phyloP scores from a whole-genome alignment of 2,797 vertebrate species.

The Fratercula arctica region DNA sequence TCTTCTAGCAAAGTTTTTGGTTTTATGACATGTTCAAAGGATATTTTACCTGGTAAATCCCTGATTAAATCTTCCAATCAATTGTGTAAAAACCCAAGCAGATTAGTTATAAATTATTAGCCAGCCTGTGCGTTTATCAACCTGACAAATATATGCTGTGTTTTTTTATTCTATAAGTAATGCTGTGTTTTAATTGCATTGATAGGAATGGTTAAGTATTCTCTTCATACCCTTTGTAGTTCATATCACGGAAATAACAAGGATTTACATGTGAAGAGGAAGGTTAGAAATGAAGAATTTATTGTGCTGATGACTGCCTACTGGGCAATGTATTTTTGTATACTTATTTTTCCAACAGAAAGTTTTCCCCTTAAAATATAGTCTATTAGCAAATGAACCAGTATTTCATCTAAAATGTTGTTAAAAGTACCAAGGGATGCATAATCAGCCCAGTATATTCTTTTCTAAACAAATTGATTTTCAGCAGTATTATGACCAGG shows the following conservation, averaged over 20 bases:
- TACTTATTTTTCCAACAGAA: background rate
- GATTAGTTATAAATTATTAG: background rate
- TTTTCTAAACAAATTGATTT: conserved; percentile 62
- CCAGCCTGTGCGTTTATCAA: background rate
- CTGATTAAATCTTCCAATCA: background rate
- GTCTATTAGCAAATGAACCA: background rate
- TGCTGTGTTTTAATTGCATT: background rate
- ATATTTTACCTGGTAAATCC: background rate
- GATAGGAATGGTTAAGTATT: background rate
- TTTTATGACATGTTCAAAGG: background rate
- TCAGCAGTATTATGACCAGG: conserved; percentile 7
- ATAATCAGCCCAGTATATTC: conserved; percentile 30
- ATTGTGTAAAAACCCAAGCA: background rate
- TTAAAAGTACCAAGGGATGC: conserved; percentile 14
- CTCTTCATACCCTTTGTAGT: background rate
- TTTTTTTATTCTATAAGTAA: background rate
- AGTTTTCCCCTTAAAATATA: background rate
- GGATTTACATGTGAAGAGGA: background rate
- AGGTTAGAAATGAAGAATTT: background rate
- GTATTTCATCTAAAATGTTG: conserved; percentile 18
- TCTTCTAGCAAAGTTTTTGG: background rate
- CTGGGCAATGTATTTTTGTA: background rate
- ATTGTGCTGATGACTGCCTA: background rate
- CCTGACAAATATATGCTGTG: background rate
- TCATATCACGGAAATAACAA: background rate